Evolutionary conservation across 2,888 invertebrate species (phyloP).

Genomic region (Microchrysa polita): DNA sequence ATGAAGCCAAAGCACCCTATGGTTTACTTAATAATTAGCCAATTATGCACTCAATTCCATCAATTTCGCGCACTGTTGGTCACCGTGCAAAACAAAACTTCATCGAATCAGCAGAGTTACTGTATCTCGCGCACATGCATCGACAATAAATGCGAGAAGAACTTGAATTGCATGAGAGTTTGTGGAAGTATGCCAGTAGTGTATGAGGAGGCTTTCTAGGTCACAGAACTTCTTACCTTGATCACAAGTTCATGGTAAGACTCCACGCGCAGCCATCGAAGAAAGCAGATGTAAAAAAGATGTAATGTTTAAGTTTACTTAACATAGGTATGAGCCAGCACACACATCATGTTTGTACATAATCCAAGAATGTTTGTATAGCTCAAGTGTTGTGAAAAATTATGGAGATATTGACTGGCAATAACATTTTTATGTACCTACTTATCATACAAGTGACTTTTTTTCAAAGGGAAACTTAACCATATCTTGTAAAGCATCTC

Average conservation of each 20-base stretch:
- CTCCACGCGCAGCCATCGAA: background rate
- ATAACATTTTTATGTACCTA: too few species aligned
- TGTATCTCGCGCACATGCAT: constrained; percentile 7
- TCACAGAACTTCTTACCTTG: constrained; percentile 12
- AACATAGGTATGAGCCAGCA: background rate
- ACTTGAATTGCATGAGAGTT: constrained; percentile 10
- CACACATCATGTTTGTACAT: background rate
- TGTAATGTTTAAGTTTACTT: constrained; percentile 23
- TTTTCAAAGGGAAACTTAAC: too few species aligned
- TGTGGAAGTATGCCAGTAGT: constrained; percentile 25
- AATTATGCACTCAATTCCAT: too few species aligned
- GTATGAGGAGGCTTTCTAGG: constrained; percentile 3
- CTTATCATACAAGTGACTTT: too few species aligned
- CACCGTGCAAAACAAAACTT: background rate
- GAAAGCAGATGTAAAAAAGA: constrained; percentile 32
- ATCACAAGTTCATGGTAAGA: background rate
- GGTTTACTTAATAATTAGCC: too few species aligned
- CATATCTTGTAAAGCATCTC: too few species aligned
- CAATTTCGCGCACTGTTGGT: too few species aligned
- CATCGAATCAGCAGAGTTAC: background rate
- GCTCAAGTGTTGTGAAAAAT: too few species aligned
- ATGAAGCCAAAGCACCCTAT: too few species aligned
- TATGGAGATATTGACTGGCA: too few species aligned
- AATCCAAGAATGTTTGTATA: background rate
- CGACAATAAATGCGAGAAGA: constrained; percentile 7